phyloP scores from a whole-genome alignment of 2,113 vertebrate species.

The Notothenia rossii region DNA sequence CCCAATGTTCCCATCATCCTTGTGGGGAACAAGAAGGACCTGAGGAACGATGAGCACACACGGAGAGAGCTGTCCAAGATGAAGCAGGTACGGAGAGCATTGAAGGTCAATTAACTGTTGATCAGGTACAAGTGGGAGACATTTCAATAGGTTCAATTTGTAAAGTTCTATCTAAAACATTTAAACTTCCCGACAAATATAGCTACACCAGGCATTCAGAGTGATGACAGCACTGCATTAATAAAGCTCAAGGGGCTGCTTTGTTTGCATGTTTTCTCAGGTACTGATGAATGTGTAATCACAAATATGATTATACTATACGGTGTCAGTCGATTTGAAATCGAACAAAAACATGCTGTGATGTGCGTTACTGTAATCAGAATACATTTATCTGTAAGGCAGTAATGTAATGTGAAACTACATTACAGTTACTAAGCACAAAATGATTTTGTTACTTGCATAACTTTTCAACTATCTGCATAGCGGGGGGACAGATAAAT shows the following conservation, averaged over 20 bases:
- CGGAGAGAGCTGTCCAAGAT: constrained; percentile 95
- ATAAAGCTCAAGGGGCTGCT: not conserved
- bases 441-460: too few relatives aligned
- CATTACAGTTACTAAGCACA: too few relatives aligned
- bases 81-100: constrained; percentile 90
- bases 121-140: constrained; percentile 2
- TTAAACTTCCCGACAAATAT: not conserved
- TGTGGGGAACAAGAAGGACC: constrained; percentile 98
- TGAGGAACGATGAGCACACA: constrained; percentile 95
- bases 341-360: too few relatives aligned
- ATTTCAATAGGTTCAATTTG: not conserved
- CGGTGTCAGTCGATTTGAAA: too few relatives aligned
- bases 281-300: not conserved
- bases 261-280: not conserved
- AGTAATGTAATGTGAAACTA: too few relatives aligned
- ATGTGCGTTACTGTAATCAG: too few relatives aligned
- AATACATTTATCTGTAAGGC: too few relatives aligned
- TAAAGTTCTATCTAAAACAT: not conserved
- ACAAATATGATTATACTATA: too few relatives aligned
- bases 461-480: too few relatives aligned
- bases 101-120: not conserved
- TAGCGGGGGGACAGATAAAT: too few relatives aligned
- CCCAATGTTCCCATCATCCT: constrained; percentile 98
- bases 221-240: not conserved
- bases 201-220: not conserved